A percentile compares a stretch with the other conserved stretches of the same genome.
Conservation (phyloP, 2,113 vertebrate genomes). For the Phyllostomus discolor region DNA sequence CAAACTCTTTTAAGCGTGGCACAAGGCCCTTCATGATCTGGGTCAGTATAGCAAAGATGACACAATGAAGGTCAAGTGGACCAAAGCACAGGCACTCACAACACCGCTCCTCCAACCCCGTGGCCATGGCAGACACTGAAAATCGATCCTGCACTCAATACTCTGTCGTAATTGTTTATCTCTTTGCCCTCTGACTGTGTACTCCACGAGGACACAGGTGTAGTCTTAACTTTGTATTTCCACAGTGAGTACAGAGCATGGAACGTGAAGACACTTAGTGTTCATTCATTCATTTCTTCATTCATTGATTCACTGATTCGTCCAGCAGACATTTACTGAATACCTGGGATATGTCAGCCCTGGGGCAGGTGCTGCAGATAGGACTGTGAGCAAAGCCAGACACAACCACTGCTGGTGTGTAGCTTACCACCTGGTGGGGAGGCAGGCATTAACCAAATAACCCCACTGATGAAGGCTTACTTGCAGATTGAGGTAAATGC, state of each 20-base stretch:
- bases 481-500: background rate
- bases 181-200: background rate
- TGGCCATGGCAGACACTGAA: background rate
- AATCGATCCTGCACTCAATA: background rate
- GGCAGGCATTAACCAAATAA: background rate
- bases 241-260: background rate
- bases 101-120: background rate
- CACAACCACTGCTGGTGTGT: background rate
- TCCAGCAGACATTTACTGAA: background rate
- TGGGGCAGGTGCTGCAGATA: background rate
- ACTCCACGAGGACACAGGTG: background rate
- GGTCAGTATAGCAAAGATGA: background rate
- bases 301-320: background rate
- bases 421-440: background rate
- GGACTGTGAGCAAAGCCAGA: background rate
- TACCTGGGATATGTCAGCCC: background rate
- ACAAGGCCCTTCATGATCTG: background rate
- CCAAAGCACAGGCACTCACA: background rate
- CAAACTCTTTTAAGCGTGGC: background rate
- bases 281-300: background rate
- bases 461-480: background rate
- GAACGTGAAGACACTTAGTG: background rate
- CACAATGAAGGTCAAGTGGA: background rate
- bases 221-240: background rate
- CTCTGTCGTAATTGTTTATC: background rate